These are phyloP conservation scores for Vanessa atalanta DNA, from an alignment of 1,140 invertebrate species.

Conservation along the genomic window DNA sequence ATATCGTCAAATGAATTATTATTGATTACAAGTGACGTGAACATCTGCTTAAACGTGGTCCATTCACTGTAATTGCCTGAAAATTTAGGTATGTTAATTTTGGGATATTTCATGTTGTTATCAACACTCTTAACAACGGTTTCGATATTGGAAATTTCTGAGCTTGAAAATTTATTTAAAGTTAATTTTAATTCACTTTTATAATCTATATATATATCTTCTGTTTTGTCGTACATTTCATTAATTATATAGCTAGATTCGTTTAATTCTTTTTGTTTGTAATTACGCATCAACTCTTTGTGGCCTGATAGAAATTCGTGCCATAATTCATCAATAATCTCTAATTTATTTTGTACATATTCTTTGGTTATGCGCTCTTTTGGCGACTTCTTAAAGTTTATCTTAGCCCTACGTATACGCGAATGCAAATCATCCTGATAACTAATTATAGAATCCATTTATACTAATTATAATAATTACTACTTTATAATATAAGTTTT, in stretches of 20 bases:
- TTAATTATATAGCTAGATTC: neutral
- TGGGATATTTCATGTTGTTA: neutral
- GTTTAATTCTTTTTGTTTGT: too few species aligned
- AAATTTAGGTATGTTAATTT: slow-evolving; percentile 14
- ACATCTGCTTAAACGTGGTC: slow-evolving; percentile 42
- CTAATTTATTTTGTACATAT: neutral
- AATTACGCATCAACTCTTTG: neutral
- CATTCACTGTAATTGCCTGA: slow-evolving; percentile 38
- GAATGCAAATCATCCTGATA: neutral
- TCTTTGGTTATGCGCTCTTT: too few species aligned
- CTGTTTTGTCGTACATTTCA: too few species aligned
- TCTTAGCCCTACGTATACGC: neutral
- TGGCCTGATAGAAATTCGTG: neutral
- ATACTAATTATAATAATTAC: too few species aligned
- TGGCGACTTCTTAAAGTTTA: neutral
- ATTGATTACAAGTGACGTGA: slow-evolving; percentile 39
- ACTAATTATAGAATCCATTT: too few species aligned
- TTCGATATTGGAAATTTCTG: neutral
- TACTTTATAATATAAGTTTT: too few species aligned
- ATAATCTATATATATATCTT: too few species aligned
- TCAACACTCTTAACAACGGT: neutral
- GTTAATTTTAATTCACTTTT: too few species aligned
- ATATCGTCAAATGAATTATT: neutral
- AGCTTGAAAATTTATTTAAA: too few species aligned
- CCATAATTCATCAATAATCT: neutral